Conservation (phyloP, 2,113 vertebrate genomes). For the Passer domesticus region DNA sequence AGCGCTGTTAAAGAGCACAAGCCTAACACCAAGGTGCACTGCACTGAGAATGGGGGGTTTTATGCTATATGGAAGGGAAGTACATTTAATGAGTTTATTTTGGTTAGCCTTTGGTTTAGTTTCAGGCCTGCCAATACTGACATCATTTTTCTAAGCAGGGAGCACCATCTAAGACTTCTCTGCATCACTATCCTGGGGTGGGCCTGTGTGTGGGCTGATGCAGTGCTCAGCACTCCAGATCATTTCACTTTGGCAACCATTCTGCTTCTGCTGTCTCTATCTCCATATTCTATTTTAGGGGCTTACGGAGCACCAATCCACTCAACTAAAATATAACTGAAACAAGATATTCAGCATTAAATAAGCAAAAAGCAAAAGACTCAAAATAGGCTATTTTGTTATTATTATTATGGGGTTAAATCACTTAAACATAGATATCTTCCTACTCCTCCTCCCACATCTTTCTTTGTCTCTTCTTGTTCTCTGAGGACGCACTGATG, state of each 20-base stretch:
- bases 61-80: background rate
- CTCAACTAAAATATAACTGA: constrained; percentile 42
- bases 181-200: constrained; percentile 54
- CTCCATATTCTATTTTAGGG: constrained; percentile 62
- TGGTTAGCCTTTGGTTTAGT: constrained; percentile 43
- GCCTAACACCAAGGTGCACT: constrained; percentile 18
- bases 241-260: constrained; percentile 64
- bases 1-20: background rate
- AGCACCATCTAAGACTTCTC: constrained; percentile 55
- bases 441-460: constrained; percentile 28
- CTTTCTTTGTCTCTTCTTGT: constrained; percentile 36
- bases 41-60: background rate
- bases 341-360: constrained; percentile 52
- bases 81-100: constrained; percentile 53
- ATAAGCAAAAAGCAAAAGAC: constrained; percentile 30
- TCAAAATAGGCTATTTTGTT: constrained; percentile 45
- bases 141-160: constrained; percentile 62
- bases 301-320: constrained; percentile 40
- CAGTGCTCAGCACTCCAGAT: constrained; percentile 61
- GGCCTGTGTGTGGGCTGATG: constrained; percentile 59
- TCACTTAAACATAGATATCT: constrained; percentile 12
- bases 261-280: constrained; percentile 58
- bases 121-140: constrained; percentile 35
- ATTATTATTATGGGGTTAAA: constrained; percentile 31
- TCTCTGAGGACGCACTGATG: background rate